Conservation (phyloP, 2,797 vertebrate species). For the Enteromius argenteus region DNA sequence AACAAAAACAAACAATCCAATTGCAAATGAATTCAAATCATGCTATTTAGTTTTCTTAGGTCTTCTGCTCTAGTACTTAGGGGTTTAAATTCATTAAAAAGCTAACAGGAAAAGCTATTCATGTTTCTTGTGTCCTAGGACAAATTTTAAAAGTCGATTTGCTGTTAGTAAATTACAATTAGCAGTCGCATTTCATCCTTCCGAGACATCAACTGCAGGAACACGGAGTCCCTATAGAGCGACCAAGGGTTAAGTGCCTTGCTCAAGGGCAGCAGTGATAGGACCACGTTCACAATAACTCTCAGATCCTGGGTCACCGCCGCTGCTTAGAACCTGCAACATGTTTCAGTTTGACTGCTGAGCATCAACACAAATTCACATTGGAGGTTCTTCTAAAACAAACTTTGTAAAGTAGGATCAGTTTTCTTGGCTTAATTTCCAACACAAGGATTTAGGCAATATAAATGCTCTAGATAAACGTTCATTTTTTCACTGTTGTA, state of each 20-base stretch:
- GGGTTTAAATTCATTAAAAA: slow-evolving; percentile 36
- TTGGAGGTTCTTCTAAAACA: not conserved
- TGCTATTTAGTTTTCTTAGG: slow-evolving; percentile 49
- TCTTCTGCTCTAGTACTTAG: slow-evolving; percentile 47
- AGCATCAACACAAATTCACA: slow-evolving; percentile 10
- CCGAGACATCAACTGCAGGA: slow-evolving; percentile 1
- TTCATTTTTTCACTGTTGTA: slow-evolving; percentile 43
- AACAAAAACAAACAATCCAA: slow-evolving; percentile 8
- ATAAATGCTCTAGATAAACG: slow-evolving; percentile 55
- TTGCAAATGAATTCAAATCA: slow-evolving; percentile 26
- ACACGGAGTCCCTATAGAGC: not conserved
- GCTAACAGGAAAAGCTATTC: slow-evolving; percentile 32
- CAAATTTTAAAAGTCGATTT: slow-evolving; percentile 33
- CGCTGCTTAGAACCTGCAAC: slow-evolving; percentile 16
- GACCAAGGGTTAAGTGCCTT: slow-evolving; percentile 35
- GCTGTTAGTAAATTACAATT: slow-evolving; percentile 39
- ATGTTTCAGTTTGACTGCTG: slow-evolving; percentile 32
- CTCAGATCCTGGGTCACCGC: slow-evolving; percentile 13
- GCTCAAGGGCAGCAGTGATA: slow-evolving; percentile 16
- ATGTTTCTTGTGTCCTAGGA: slow-evolving; percentile 30
- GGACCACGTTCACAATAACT: slow-evolving; percentile 2
- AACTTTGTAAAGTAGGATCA: slow-evolving; percentile 1
- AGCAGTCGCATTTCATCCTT: slow-evolving; percentile 28
- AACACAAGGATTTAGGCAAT: slow-evolving; percentile 45
- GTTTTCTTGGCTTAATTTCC: slow-evolving; percentile 48